Conservation (phyloP, 2,888 invertebrate species). For the Pollenia angustigena region DNA sequence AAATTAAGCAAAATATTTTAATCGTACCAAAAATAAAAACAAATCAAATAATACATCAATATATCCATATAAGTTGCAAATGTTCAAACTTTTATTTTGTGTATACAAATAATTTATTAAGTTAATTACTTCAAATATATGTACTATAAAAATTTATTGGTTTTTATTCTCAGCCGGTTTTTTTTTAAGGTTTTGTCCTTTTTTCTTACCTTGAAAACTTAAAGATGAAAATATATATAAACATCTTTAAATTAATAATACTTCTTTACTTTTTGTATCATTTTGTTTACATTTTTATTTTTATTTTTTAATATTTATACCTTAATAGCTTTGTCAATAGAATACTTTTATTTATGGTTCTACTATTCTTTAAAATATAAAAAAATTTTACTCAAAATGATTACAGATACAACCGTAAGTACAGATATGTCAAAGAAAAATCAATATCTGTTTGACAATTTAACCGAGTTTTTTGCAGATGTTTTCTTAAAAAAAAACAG, state of each 20-base stretch:
- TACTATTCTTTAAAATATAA: slow-evolving; percentile 21
- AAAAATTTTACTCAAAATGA: slow-evolving; percentile 21
- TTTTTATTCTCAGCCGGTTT: slow-evolving; percentile 57
- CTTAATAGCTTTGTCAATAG: not conserved
- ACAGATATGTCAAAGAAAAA: slow-evolving; percentile 54
- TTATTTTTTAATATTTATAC: not conserved
- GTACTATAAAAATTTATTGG: slow-evolving; percentile 31
- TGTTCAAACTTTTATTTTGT: too few species aligned
- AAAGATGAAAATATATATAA: slow-evolving; percentile 14
- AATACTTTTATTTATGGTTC: not conserved
- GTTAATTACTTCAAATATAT: not conserved
- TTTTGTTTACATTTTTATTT: slow-evolving; percentile 34
- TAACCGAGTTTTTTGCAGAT: slow-evolving; percentile 18
- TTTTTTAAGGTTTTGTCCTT: slow-evolving; percentile 48
- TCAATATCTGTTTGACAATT: slow-evolving; percentile 62
- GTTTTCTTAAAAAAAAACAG: not conserved
- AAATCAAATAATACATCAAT: not conserved
- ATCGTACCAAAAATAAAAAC: not conserved
- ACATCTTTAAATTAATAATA: slow-evolving; percentile 1
- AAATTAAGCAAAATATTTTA: not conserved
- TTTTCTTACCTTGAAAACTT: slow-evolving; percentile 46
- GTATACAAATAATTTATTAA: not conserved
- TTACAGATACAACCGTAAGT: slow-evolving; percentile 38
- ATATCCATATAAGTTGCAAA: too few species aligned
- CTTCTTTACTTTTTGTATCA: slow-evolving; percentile 24